Percentiles rank a stretch among this genome's conserved stretches.
Evolutionary conservation across 2,888 invertebrate genomes (phyloP).

Genomic region (Odontocolon sp.): DNA sequence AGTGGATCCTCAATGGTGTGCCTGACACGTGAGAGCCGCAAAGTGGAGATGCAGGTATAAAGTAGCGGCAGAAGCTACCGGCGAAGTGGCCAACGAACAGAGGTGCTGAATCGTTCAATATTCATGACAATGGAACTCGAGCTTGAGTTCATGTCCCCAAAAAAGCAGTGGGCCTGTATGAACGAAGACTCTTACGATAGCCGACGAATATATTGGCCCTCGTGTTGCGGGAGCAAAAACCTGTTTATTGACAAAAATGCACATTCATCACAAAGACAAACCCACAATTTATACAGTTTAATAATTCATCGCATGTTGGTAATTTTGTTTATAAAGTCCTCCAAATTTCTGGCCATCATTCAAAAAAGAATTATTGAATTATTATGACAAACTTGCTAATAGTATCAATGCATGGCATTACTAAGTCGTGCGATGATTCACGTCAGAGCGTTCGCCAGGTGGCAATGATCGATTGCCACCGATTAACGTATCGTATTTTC

Average conservation of each 20-base stretch:
- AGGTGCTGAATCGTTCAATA: slow-evolving; percentile 70
- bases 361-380: background rate
- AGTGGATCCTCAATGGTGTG: slow-evolving; percentile 35
- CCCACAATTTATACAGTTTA: background rate
- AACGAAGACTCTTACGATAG: background rate
- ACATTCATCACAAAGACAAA: background rate
- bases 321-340: background rate
- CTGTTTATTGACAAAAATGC: background rate
- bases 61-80: background rate
- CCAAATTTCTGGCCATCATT: background rate
- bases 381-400: background rate
- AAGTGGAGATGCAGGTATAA: background rate
- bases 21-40: slow-evolving; percentile 13
- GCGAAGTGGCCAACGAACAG: slow-evolving; percentile 29
- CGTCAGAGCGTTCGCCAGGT: slow-evolving; percentile 15
- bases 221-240: background rate
- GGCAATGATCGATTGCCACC: slow-evolving; percentile 35
- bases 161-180: background rate
- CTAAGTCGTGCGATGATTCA: slow-evolving; percentile 32
- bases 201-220: background rate
- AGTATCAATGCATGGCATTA: background rate
- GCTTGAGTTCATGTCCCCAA: slow-evolving; percentile 10
- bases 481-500: slow-evolving; percentile 26
- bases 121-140: slow-evolving; percentile 65
- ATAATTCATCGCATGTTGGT: background rate